Evolutionary conservation across 2,888 invertebrate genomes (phyloP).

Genomic region (Drosophila atripex): DNA sequence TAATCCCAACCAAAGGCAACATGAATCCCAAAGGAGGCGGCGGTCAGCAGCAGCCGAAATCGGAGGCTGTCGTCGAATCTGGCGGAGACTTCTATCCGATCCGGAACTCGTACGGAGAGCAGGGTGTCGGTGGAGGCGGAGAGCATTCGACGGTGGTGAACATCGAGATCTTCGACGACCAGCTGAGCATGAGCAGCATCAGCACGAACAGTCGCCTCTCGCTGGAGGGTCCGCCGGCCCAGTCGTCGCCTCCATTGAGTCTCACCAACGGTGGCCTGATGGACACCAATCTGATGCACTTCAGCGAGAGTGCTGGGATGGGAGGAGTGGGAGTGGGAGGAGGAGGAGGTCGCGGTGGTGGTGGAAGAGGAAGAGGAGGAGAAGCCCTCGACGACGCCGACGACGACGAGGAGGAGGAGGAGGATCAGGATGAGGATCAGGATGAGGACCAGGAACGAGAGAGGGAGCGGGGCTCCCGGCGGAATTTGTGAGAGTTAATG

Average conservation of each 20-base stretch:
- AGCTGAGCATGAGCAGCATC: slow-evolving; percentile 93
- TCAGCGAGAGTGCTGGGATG: slow-evolving; percentile 84
- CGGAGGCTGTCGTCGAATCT: not conserved
- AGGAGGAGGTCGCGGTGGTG: not conserved
- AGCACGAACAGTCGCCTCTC: slow-evolving; percentile 92
- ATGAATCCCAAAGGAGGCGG: slow-evolving; percentile 5
- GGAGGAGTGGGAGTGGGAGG: slow-evolving; percentile 7
- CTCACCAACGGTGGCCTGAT: slow-evolving; percentile 85
- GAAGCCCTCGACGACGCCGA: slow-evolving; percentile 11
- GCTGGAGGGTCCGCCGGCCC: slow-evolving; percentile 86
- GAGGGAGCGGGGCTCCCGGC: slow-evolving; percentile 30
- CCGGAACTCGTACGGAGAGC: slow-evolving; percentile 17
- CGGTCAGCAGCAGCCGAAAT: slow-evolving; percentile 14
- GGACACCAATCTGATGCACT: slow-evolving; percentile 88
- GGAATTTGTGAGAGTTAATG: slow-evolving; percentile 81
- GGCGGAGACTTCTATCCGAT: slow-evolving; percentile 11
- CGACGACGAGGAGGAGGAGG: not conserved
- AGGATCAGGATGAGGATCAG: not conserved
- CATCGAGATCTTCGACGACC: slow-evolving; percentile 87
- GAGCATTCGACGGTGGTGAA: slow-evolving; percentile 84
- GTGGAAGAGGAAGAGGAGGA: not conserved
- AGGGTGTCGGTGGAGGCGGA: slow-evolving; percentile 7
- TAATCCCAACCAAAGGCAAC: slow-evolving; percentile 41
- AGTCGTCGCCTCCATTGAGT: slow-evolving; percentile 89
- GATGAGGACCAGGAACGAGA: not conserved